Evolutionary conservation across 1,140 invertebrate species (phyloP).

Genomic region (Apis cerana): DNA sequence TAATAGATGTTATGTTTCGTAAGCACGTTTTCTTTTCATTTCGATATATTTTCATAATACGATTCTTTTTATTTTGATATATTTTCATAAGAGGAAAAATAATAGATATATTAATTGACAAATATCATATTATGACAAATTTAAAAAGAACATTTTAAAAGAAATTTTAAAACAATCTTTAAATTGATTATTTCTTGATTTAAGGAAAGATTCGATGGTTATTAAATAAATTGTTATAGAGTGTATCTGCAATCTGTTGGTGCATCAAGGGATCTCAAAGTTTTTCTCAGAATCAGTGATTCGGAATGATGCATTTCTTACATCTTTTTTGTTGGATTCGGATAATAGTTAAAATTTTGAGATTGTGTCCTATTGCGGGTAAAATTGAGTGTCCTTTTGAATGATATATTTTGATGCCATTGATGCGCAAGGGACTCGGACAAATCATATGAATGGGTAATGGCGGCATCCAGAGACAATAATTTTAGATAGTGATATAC

Average conservation of each 20-base stretch:
- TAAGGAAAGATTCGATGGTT: background rate
- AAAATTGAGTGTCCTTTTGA: background rate
- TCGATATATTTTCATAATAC: background rate
- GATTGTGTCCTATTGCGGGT: background rate
- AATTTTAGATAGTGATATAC: constrained; percentile 62
- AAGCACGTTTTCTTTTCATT: background rate
- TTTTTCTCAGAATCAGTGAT: constrained; percentile 21
- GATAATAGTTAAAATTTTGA: background rate
- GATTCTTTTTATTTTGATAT: too few species aligned
- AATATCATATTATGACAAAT: background rate
- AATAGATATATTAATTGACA: too few species aligned
- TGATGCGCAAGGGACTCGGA: constrained; percentile 54
- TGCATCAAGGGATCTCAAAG: constrained; percentile 21
- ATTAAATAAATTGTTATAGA: background rate
- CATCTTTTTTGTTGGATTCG: background rate
- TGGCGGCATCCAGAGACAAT: constrained; percentile 64
- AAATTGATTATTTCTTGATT: background rate
- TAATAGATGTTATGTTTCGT: background rate
- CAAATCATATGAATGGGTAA: constrained; percentile 70
- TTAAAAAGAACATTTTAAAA: background rate
- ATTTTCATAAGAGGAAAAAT: too few species aligned
- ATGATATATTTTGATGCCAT: constrained; percentile 52
- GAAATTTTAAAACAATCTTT: background rate
- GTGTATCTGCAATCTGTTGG: constrained; percentile 46
- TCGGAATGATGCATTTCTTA: background rate